Base-by-base conservation (phyloP, 2,113 vertebrate species). In the Phalacrocorax aristotelis region DNA sequence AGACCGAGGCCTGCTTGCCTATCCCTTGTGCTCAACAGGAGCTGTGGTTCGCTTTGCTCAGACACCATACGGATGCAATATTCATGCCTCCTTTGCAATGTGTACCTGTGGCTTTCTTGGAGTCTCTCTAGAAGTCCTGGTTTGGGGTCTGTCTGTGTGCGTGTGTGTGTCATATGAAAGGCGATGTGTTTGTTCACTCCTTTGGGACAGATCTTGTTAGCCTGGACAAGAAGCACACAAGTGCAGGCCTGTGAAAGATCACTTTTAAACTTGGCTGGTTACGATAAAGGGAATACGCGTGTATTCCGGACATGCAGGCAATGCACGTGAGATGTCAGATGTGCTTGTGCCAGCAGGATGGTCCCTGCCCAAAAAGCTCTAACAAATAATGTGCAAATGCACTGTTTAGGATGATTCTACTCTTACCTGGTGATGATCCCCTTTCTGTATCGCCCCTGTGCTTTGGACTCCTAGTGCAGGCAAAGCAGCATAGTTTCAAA, bases 71-170 rank as follows among this genome's bases (percentile, higher is more conserved):
- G 14, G 36, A 23, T 20, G 19, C 12, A 10, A 29, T 5, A 2
- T 11, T 58, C 0, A 0, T 42, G 38, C n/a, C n/a, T 36, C 52
- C 52, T 58, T 32, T 62, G 23, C n/a, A 49, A 2, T 0, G 1
- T 19, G 40, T 38, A 18, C 34, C 83, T 70, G 48, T 30, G 77
- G 29, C 76, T 68, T 89, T 32, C 74, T 32, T 2, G 2, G 44
- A 30, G 44, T n/a, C 36, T 55, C 52, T 68, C 61, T 13, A 9
- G 14, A 61, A 74, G 40, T 17, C 25, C 6, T 18, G 5, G 3
- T 30, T 54, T 82, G 76, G 46, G 14, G 11, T 23, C 87, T 85
- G 23, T 21, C 21, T 80, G 13, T 20, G 26, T 80, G 13, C 17
- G 26, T 69, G 42, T 13, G 76, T 77, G 36, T 1, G 2, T 77